Conservation (phyloP, 2,888 invertebrate genomes). For the Pyrgus malvae region DNA sequence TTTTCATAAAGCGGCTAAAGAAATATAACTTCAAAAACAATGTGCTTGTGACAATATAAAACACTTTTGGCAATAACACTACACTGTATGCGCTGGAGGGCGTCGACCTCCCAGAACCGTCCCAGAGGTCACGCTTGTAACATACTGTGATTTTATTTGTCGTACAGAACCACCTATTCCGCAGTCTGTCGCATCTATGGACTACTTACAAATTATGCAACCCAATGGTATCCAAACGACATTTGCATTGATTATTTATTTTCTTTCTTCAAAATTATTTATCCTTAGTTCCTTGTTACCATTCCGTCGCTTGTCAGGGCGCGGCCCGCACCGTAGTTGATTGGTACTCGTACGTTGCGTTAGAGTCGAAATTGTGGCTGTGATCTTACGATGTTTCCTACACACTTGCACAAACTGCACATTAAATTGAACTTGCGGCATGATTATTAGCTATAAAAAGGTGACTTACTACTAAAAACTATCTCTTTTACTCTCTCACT, state of each 20-base stretch:
- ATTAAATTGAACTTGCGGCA: conserved; percentile 54
- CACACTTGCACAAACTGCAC: conserved; percentile 54
- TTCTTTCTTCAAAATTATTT: conserved; percentile 45
- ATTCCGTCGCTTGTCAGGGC: conserved; percentile 51
- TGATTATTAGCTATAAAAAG: conserved; percentile 72
- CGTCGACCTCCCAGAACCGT: conserved; percentile 32
- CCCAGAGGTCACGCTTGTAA: conserved; percentile 66
- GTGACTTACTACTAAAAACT: conserved; percentile 89
- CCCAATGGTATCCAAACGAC: conserved; percentile 75
- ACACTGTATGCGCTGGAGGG: conserved; percentile 15
- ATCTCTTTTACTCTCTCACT: conserved; percentile 68
- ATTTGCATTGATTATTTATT: conserved; percentile 61
- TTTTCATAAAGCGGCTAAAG: too few species aligned
- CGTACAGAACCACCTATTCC: conserved; percentile 78
- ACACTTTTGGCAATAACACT: conserved; percentile 18
- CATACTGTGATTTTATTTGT: conserved; percentile 74
- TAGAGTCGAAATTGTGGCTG: conserved; percentile 76
- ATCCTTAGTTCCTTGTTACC: conserved; percentile 45
- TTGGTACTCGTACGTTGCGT: conserved; percentile 42
- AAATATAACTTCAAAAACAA: too few species aligned
- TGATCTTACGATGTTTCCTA: conserved; percentile 59
- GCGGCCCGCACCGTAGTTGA: conserved; percentile 53
- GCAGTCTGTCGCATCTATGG: conserved; percentile 79
- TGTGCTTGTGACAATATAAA: too few species aligned
- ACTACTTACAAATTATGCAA: conserved; percentile 79